These are phyloP conservation scores for Halictus quadricinctus DNA, from an alignment of 2,888 invertebrate genomes.

Conservation along the genomic window DNA sequence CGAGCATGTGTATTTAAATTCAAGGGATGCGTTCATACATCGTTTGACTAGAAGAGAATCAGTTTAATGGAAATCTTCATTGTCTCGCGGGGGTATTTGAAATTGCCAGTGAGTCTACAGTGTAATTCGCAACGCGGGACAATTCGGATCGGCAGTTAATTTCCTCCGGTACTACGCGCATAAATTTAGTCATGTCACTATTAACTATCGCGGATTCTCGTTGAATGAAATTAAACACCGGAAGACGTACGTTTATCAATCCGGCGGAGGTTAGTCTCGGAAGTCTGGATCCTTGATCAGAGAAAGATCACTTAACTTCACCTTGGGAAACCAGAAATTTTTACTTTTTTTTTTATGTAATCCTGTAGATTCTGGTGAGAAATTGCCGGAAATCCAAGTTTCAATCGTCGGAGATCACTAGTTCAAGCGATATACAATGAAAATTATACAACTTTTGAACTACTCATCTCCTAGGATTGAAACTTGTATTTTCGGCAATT, in stretches of 20 bases:
- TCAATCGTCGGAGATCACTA: no score
- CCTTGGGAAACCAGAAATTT: no score
- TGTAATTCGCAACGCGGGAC: not conserved
- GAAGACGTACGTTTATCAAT: not conserved
- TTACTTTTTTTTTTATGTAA: no score
- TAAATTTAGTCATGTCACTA: not conserved
- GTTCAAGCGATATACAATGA: no score
- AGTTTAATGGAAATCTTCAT: not conserved
- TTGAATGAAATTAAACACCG: conserved; percentile 30
- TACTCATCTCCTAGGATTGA: no score
- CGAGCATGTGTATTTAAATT: not conserved
- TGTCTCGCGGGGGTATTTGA: not conserved
- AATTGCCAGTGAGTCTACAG: not conserved
- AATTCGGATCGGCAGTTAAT: not conserved
- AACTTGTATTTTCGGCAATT: no score
- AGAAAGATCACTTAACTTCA: conserved; percentile 11
- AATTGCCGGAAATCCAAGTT: no score
- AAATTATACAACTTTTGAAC: no score
- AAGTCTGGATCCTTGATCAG: not conserved
- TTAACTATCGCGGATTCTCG: conserved; percentile 12
- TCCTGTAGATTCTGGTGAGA: no score
- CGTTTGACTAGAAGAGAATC: not conserved
- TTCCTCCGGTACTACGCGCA: not conserved
- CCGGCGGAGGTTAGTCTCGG: no score
- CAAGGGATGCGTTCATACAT: not conserved